These are phyloP conservation scores for Dasyornis broadbenti DNA, from an alignment of 2,113 vertebrate species.

Conservation along the genomic window DNA sequence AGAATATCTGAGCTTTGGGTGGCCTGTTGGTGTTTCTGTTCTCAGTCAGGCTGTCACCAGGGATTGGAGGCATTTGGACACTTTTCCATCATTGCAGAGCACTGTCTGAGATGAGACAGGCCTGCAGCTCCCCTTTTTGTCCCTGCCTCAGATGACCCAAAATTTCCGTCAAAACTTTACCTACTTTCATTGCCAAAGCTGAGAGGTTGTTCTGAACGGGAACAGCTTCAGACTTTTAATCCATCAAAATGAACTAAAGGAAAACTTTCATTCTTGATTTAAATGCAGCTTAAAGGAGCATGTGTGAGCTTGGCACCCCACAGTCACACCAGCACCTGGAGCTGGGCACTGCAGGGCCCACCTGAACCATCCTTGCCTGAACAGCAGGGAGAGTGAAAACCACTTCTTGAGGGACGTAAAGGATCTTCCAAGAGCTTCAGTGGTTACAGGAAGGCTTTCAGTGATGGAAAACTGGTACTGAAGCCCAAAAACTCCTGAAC, in stretches of 20 bases:
- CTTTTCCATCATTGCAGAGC: not conserved
- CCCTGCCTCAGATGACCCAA: not conserved
- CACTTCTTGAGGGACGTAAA: not conserved
- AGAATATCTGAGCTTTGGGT: not conserved
- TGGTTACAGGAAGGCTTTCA: not conserved
- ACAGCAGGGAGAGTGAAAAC: not conserved
- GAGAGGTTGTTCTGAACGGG: not conserved
- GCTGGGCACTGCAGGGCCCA: not conserved
- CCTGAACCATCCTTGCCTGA: not conserved
- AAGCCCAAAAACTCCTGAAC: not conserved
- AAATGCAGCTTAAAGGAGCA: not conserved
- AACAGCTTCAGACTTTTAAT: not conserved
- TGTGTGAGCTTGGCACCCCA: not conserved
- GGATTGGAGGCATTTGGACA: not conserved
- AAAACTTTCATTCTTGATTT: not conserved
- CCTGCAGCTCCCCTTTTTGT: not conserved
- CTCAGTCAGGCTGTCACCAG: not conserved
- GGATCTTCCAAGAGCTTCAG: not conserved
- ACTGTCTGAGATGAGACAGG: too few species aligned
- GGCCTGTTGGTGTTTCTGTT: not conserved
- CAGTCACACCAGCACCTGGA: not conserved
- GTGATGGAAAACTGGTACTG: not conserved
- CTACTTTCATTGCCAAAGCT: not conserved
- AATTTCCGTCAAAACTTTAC: not conserved
- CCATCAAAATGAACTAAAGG: not conserved